Conservation (phyloP, 2,797 vertebrate genomes). For the Gobionotothen gibberifrons region DNA sequence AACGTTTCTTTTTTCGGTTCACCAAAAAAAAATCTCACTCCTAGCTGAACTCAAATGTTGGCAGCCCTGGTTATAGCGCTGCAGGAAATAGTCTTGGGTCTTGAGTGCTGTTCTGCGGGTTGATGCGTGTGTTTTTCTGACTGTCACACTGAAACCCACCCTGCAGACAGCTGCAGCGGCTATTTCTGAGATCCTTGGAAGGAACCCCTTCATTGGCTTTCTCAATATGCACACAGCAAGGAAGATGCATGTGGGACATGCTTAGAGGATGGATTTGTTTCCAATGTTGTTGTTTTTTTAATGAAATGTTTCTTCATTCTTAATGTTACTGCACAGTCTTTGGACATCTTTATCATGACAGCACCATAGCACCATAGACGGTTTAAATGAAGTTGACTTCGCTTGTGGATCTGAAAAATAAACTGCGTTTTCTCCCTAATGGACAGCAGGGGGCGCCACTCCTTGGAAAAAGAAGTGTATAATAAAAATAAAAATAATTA, state of each 20-base stretch:
- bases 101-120: conserved; percentile 41
- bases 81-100: conserved; percentile 44
- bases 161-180: conserved; percentile 66
- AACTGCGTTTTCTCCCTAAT: too few species aligned
- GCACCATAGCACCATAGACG: background rate
- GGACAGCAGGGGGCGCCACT: too few species aligned
- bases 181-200: conserved; percentile 70
- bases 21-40: too few species aligned
- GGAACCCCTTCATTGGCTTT: conserved; percentile 61
- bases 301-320: background rate
- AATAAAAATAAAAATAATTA: too few species aligned
- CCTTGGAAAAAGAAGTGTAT: too few species aligned
- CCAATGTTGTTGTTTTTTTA: background rate
- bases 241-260: conserved; percentile 38
- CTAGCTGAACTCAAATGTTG: too few species aligned
- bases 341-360: background rate
- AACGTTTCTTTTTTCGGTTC: too few species aligned
- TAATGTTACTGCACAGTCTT: background rate
- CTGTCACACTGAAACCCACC: conserved; percentile 52
- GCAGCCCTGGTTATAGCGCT: conserved; percentile 40
- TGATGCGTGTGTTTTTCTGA: conserved; percentile 47
- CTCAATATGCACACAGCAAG: conserved; percentile 45
- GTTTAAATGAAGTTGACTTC: too few species aligned
- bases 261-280: conserved; percentile 28
- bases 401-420: too few species aligned